Evolutionary conservation across 2,113 vertebrate species (phyloP), one percentile per base, ranked within the genome.

Genomic region (Abramis brama): DNA sequence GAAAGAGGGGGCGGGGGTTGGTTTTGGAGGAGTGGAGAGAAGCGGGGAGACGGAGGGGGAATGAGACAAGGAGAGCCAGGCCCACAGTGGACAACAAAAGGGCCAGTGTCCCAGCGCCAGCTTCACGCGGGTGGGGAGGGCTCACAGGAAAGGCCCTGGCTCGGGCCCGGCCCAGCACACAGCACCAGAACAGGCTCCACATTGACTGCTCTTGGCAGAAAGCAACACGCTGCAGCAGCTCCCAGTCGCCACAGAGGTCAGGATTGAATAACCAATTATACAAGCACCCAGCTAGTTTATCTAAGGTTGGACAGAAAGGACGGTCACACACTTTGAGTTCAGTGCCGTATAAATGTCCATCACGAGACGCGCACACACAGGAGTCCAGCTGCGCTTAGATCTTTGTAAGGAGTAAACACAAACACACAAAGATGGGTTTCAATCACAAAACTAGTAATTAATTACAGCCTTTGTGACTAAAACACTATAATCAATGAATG

Each of bases 71-170:
- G 82, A 21, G 64, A 87, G 94, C 95, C 93, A 95, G 95, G 95
- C 92, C 95, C 93, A 93, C 91, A 89, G 93, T 93, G 89, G 87
- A 95, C 96, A 98, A 99, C 98, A 99, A 99, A 95, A 97, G 96
- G 91, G 92, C 95, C 95, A 97, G 97, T 99, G 97, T 99, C 96
- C 96, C 95, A 36, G 92, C 93, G 97, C 97, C 97, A 98, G 96
- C 95, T 96, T 96, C 97, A 97, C 96, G 96, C 96, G 95, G 96
- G 97, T 96, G 97, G 96, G 96, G 97, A 94, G 85, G 94, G 96
- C 97, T 96, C 97, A 97, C 97, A 98, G 97, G 97, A 99, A 99
- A 97, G 96, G 96, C 96, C 95, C 96, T 97, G 97, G 96, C 96
- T 97, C 96, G 95, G 95, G 91, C 90, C 92, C 92, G 94, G 96